Conservation (phyloP, 1,140 invertebrate genomes). For the Macrobrachium rosenbergii region DNA sequence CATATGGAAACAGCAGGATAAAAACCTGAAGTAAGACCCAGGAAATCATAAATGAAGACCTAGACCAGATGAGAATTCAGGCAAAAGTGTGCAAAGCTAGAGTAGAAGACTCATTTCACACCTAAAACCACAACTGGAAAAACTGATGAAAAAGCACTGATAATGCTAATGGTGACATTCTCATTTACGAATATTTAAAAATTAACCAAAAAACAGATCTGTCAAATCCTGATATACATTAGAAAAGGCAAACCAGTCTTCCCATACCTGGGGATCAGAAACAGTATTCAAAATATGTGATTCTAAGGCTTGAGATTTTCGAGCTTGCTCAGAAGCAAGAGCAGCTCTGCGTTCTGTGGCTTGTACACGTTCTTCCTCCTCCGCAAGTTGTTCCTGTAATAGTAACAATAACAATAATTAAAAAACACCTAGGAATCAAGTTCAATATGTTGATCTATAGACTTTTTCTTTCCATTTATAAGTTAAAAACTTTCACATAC, state of each 20-base stretch:
- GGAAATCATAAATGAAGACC: no score
- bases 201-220: not conserved
- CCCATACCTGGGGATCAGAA: slow-evolving; percentile 48
- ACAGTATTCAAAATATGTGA: slow-evolving; percentile 56
- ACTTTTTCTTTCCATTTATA: no score
- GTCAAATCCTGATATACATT: not conserved
- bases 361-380: slow-evolving; percentile 60
- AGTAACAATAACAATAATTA: no score
- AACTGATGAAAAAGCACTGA: no score
- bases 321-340: slow-evolving; percentile 54
- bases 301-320: slow-evolving; percentile 59
- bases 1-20: no score
- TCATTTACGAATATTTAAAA: not conserved
- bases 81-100: no score
- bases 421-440: not conserved
- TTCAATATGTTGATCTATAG: not conserved
- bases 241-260: not conserved
- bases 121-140: no score
- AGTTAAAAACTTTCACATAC: no score
- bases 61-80: no score
- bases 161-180: no score
- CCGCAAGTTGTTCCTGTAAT: slow-evolving; percentile 51
- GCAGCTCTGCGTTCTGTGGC: slow-evolving; percentile 55
- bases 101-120: no score
- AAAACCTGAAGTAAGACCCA: no score